phyloP scores from a whole-genome alignment of 1,140 invertebrate genomes.

The Ceratosolen fusciceps region DNA sequence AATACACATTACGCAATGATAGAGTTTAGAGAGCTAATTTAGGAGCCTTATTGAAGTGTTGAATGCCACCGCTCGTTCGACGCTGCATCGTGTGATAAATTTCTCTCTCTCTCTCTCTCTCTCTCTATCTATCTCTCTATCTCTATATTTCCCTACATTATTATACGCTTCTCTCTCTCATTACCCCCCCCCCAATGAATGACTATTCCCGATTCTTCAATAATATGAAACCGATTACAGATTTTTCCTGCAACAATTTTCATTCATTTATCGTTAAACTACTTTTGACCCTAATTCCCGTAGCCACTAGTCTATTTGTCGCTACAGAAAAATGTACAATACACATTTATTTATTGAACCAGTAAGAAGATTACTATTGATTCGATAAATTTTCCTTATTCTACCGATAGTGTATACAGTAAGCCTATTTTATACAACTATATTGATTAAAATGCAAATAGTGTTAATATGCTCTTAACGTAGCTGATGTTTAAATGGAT shows the following conservation, averaged over 20 bases:
- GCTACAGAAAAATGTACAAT: no score
- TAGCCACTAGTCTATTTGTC: no score
- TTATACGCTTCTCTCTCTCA: neutral
- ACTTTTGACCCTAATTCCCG: neutral
- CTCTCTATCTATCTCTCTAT: no score
- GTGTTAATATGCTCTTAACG: no score
- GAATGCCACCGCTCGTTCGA: neutral
- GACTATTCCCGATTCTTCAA: neutral
- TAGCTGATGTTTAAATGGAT: no score
- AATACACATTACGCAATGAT: neutral
- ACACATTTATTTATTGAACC: no score
- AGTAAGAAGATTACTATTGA: no score
- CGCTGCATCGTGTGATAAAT: neutral
- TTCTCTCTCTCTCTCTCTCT: neutral
- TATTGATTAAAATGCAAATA: no score
- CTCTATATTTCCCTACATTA: neutral
- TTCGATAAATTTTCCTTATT: no score
- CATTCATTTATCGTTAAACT: neutral
- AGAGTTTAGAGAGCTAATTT: constrained; percentile 9
- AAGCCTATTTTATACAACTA: no score
- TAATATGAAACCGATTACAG: neutral
- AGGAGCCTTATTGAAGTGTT: neutral
- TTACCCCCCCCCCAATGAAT: neutral
- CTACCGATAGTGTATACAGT: no score
- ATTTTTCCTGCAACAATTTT: neutral